A percentile compares a stretch with the other conserved stretches of the same genome.
Conservation (phyloP, 2,797 vertebrate species). For the Pseudomugil tenellus region DNA sequence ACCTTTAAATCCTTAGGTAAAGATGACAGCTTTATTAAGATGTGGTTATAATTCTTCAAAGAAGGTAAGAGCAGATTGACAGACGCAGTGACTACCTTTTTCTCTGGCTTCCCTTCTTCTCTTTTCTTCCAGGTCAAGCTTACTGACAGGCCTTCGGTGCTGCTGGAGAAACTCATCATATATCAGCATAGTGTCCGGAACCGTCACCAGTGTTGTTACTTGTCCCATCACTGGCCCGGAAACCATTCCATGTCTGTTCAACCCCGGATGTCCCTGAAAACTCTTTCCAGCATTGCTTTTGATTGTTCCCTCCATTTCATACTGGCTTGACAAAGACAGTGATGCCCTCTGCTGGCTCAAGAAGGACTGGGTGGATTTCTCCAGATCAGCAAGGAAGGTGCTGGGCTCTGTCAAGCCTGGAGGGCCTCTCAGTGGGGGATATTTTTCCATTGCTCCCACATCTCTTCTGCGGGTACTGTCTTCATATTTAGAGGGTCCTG, state of each 20-base stretch:
- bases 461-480: constrained; percentile 83
- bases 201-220: constrained; percentile 58
- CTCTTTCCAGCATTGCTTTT: constrained; percentile 85
- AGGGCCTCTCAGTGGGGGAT: constrained; percentile 78
- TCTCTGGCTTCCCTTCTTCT: constrained; percentile 91
- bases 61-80: background rate
- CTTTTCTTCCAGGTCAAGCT: constrained; percentile 94
- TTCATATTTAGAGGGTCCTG: constrained; percentile 83
- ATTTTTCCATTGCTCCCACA: constrained; percentile 85
- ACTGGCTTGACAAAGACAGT: constrained; percentile 81
- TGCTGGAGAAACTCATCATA: constrained; percentile 94
- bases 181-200: constrained; percentile 86
- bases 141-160: constrained; percentile 92
- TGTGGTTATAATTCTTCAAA: background rate
- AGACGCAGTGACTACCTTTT: constrained; percentile 84
- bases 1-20: constrained; percentile 10
- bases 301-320: constrained; percentile 80
- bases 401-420: constrained; percentile 74
- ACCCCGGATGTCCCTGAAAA: constrained; percentile 66
- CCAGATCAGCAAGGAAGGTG: constrained; percentile 92
- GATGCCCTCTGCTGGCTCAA: constrained; percentile 90
- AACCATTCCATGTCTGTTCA: constrained; percentile 59
- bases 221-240: constrained; percentile 55
- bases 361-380: constrained; percentile 92
- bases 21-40: constrained; percentile 7